Base-by-base conservation (phyloP, 53 echinoderm and acorn worm species). In the Pentamera pediparva region DNA sequence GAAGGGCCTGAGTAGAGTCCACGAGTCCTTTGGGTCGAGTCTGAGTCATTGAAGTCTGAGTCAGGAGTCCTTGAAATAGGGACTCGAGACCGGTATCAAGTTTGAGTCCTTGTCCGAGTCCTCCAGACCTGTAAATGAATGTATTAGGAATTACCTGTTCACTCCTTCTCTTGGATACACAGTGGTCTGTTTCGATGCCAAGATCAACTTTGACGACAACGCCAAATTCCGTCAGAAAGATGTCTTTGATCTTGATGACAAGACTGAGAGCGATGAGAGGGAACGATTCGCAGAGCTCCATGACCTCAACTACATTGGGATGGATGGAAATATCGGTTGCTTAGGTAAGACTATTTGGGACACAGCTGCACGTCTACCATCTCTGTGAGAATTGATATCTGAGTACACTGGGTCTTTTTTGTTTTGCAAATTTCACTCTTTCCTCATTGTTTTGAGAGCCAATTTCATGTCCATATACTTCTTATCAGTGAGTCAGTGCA, bases 181-280 rank as follows among this genome's bases (percentile, higher is more conserved):
- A 95, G 95, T 95, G 22, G 95, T 95, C 13, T 95, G 95, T 53
- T 95, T 95, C 50, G 95, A 95, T 90, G 90, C 95, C 71, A 95
- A 95, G 73, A 90, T 95, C 52, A 95, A 90, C 79, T 95, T 95
- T 73, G 95, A 95, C 69, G 95, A 95, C 81, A 95, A 95, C 40
- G 95, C 95, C 29, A 84, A 90, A 67, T 95, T 82, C 40, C 81
- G 95, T n/a, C 95, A 95, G 69, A 85, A 90, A 54, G 90, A 87
- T 25, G 69, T 95, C 50, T 95, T 95, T 61, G 87, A 87, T 19
- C 67, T 90, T 73, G 95, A 95, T 60, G 95, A 95, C 76, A 63
- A 75, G 35, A 64, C 83, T 24, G 95, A 95, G 56, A 82, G 84
- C 33, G 95, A 95, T 51, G 87, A 84, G 3, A 84, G 91, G 51